Percentiles rank a stretch among this genome's conserved stretches.
phyloP scores from a whole-genome alignment of 2,113 vertebrate genomes.

The Rhinichthys klamathensis region DNA sequence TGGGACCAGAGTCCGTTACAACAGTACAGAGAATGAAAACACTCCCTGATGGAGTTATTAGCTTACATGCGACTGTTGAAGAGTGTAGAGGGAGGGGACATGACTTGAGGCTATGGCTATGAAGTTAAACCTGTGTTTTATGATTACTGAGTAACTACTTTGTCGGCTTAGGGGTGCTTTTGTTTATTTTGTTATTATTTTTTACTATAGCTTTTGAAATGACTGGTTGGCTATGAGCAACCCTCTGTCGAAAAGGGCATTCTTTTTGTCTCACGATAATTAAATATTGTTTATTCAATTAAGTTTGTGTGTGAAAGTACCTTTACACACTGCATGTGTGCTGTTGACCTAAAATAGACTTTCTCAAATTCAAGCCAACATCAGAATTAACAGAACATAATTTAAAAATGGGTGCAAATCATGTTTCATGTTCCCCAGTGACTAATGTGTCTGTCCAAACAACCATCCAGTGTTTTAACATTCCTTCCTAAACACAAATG shows the following conservation, averaged over 20 bases:
- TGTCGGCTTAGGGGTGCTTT: not conserved
- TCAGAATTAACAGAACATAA: not conserved
- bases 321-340: not conserved
- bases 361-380: not conserved
- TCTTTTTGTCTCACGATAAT: not conserved
- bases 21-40: slow-evolving; percentile 43
- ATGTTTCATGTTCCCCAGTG: not conserved
- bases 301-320: not conserved
- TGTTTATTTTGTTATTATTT: not conserved
- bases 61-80: slow-evolving; percentile 28
- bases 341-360: not conserved
- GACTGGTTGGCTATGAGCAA: not conserved
- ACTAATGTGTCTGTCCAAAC: slow-evolving; percentile 35
- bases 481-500: slow-evolving; percentile 40
- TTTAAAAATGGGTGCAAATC: not conserved
- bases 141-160: not conserved
- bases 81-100: not conserved
- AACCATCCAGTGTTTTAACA: slow-evolving; percentile 51
- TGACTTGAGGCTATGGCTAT: not conserved
- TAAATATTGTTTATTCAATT: not conserved
- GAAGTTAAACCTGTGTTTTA: slow-evolving; percentile 3
- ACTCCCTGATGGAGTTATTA: slow-evolving; percentile 58
- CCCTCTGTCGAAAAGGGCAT: not conserved
- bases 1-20: slow-evolving; percentile 21
- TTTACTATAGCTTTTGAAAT: not conserved